phyloP scores from a whole-genome alignment of 2,888 invertebrate genomes.

The Drosophila austrosaltans region DNA sequence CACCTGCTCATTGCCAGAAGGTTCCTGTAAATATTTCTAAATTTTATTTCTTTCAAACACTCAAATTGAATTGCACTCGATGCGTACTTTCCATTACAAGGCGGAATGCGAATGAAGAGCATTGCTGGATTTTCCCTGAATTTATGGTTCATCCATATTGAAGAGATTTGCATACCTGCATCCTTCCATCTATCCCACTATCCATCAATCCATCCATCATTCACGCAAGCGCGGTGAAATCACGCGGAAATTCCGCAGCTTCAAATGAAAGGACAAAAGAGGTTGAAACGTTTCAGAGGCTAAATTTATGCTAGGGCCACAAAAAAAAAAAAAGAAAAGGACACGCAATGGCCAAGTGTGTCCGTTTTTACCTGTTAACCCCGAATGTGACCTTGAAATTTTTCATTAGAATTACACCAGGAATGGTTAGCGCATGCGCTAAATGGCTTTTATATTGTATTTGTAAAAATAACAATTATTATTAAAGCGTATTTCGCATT shows the following conservation, averaged over 20 bases:
- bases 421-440: constrained; percentile 72
- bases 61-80: constrained; percentile 27
- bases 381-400: constrained; percentile 74
- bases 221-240: constrained; percentile 70
- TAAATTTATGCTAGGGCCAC: constrained; percentile 17
- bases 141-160: constrained; percentile 52
- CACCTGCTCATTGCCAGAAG: constrained; percentile 22
- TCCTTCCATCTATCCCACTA: constrained; percentile 9
- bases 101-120: constrained; percentile 68
- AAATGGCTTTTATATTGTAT: constrained; percentile 77
- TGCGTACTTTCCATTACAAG: constrained; percentile 59
- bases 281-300: neutral
- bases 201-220: constrained; percentile 53
- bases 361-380: constrained; percentile 64
- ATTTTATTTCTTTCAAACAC: neutral
- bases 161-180: constrained; percentile 70
- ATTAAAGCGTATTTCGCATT: constrained; percentile 79
- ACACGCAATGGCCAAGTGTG: constrained; percentile 26
- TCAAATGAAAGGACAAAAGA: constrained; percentile 55
- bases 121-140: constrained; percentile 68
- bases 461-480: constrained; percentile 77
- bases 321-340: constrained; percentile 30
- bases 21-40: constrained; percentile 7
- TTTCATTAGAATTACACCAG: constrained; percentile 70
- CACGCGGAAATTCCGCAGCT: constrained; percentile 73